Base-by-base conservation (phyloP, 2,888 invertebrate genomes). In the Spisula solida region DNA sequence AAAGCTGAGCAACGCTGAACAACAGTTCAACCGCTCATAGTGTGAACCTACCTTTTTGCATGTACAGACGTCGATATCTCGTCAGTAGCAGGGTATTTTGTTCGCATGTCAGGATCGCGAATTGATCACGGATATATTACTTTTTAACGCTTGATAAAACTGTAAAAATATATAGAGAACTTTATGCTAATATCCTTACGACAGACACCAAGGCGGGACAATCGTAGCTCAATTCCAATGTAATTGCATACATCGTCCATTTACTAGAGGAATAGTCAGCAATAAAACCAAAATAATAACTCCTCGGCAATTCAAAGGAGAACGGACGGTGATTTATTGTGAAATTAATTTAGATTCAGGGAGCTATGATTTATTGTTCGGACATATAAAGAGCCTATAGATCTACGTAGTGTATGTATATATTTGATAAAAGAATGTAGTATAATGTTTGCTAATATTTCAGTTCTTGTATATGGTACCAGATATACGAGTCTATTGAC, bases 311-410 rank as follows among this genome's bases (percentile, higher is more conserved):
- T 20, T 16, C 18, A 14, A 56, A n/a, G 56, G 20, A 20, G 56
- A 4, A n/a, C 20, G 41, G 8, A 41, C 41, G 56, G 20, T 14
- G 56, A 56, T 14, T 56, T 56, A 56, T 14, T 16, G 56, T 20
- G 56, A 56, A 56, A 56, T 56, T 56, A 56, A 56, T 56, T 56
- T 56, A 56, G 0, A 20, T 56, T n/a, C 56, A 20, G 5, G 20
- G 55, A 20, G 56, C 56, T 20, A n/a, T 56, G 56, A 56, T 56
- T 56, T 56, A 56, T 56, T 56, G 56, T n/a, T 56, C 56, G 56
- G 0, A 6, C 4, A 56, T n/a, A 56, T 6, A 56, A 0, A n/a
- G n/a, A 20, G 18, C n/a, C 56, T 56, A 56, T 56, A 20, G n/a
- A n/a, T n/a, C n/a, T n/a, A n/a, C n/a, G n/a, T n/a, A n/a, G n/a